Percentiles rank a stretch among this genome's conserved stretches.
Conservation (phyloP, 2,888 invertebrate genomes). For the Chrysina gloriosa region DNA sequence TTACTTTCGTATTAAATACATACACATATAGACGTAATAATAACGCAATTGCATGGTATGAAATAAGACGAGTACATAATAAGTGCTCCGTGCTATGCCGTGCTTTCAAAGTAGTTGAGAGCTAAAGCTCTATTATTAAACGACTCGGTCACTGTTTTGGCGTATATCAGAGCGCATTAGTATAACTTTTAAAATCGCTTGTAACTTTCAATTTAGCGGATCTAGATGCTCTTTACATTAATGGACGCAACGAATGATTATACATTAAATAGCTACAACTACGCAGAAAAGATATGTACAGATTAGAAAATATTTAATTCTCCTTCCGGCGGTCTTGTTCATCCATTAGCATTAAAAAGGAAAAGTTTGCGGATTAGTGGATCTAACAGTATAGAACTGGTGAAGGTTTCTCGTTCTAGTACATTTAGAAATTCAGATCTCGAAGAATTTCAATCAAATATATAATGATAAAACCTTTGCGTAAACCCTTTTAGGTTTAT, state of each 20-base stretch:
- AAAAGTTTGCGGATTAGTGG: not conserved
- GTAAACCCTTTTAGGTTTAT: no score
- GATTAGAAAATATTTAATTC: constrained; percentile 22
- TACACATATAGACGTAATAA: constrained; percentile 6
- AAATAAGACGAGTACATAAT: constrained; percentile 18
- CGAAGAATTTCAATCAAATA: no score
- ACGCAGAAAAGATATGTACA: not conserved
- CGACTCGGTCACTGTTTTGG: constrained; percentile 7
- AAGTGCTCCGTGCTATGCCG: constrained; percentile 3
- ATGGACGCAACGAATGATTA: constrained; percentile 25
- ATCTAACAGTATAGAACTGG: no score
- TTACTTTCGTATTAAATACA: constrained; percentile 14
- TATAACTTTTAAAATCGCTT: constrained; percentile 16
- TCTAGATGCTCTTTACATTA: constrained; percentile 18
- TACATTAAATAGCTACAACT: constrained; percentile 8
- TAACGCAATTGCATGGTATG: constrained; percentile 11
- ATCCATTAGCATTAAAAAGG: constrained; percentile 5
- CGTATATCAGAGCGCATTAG: constrained; percentile 1
- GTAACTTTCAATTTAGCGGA: constrained; percentile 29
- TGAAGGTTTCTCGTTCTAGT: no score
- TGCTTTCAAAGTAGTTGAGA: not conserved
- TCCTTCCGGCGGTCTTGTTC: not conserved
- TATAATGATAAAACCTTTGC: no score
- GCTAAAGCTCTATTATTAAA: constrained; percentile 29
- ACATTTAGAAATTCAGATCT: no score